Percentiles rank a stretch among this genome's conserved stretches.
Evolutionary conservation across 92 coral and sea anemone genomes (phyloP).

Genomic region (Desmophyllum pertusum): DNA sequence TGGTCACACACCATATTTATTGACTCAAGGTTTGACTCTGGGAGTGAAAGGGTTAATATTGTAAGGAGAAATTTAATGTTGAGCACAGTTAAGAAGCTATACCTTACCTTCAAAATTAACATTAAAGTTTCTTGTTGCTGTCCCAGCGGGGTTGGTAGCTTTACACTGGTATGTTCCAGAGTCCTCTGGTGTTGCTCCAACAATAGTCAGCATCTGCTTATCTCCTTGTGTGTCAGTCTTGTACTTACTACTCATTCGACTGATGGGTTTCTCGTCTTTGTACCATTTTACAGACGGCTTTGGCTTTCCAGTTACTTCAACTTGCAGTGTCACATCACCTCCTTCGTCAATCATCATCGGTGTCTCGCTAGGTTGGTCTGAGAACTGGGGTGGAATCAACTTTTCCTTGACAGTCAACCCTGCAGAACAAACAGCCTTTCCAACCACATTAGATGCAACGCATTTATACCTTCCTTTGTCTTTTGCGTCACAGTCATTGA

Average conservation of each 20-base stretch:
- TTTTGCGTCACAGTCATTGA: conserved; percentile 60
- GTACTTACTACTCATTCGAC: conserved; percentile 58
- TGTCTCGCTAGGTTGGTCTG: conserved; percentile 55
- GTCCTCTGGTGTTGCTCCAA: conserved; percentile 75
- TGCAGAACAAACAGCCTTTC: conserved; percentile 64
- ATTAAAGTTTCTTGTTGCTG: conserved; percentile 78
- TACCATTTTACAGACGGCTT: conserved; percentile 78
- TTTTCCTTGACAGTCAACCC: conserved; percentile 47
- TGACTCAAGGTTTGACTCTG: too few relatives aligned
- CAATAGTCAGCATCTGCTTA: conserved; percentile 60
- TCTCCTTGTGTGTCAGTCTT: conserved; percentile 69
- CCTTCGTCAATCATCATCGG: conserved; percentile 72
- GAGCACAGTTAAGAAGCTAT: neutral
- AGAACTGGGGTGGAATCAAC: conserved; percentile 68
- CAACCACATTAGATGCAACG: conserved; percentile 67
- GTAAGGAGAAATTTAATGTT: too few relatives aligned
- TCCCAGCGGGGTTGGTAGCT: conserved; percentile 85
- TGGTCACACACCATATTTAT: too few relatives aligned
- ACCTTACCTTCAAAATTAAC: conserved; percentile 79
- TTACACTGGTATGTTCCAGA: conserved; percentile 85
- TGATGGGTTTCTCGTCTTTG: conserved; percentile 69
- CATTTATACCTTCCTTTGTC: conserved; percentile 83
- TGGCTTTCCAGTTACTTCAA: conserved; percentile 77
- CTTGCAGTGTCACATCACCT: conserved; percentile 64
- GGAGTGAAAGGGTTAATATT: too few relatives aligned